A percentile compares a stretch with the other conserved stretches of the same genome.
phyloP scores from a whole-genome alignment of 2,113 vertebrate species.

The Coryphaenoides rupestris region DNA sequence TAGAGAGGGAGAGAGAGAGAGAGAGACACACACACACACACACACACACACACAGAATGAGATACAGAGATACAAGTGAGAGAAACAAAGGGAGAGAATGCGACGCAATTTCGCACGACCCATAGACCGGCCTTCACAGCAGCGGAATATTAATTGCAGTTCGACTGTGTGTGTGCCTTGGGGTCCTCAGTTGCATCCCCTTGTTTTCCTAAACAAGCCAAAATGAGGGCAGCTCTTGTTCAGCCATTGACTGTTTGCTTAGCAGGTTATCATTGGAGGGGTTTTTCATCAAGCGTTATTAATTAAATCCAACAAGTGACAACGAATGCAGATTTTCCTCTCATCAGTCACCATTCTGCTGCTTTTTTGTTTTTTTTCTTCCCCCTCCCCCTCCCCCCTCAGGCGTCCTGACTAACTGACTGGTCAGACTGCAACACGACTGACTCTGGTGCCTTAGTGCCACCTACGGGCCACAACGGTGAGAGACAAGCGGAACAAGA shows the following conservation, averaged over 20 bases:
- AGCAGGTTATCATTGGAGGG: constrained; percentile 43
- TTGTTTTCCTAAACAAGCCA: constrained; percentile 42
- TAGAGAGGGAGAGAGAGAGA: too few relatives aligned
- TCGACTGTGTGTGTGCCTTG: constrained; percentile 41
- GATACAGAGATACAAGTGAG: constrained; percentile 6
- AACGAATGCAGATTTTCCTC: constrained; percentile 27
- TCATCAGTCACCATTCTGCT: too few relatives aligned
- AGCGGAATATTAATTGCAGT: constrained; percentile 59
- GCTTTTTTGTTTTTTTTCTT: neutral
- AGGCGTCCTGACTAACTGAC: constrained; percentile 29
- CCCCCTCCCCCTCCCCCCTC: constrained; percentile 21
- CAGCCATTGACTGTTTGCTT: constrained; percentile 54
- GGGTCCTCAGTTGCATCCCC: constrained; percentile 35
- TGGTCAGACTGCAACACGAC: neutral
- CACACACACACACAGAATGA: too few relatives aligned
- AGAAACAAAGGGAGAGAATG: constrained; percentile 6
- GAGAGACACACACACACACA: too few relatives aligned
- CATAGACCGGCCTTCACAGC: constrained; percentile 23
- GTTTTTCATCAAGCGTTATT: constrained; percentile 48
- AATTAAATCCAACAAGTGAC: constrained; percentile 49
- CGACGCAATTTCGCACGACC: neutral
- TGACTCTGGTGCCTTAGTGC: constrained; percentile 62
- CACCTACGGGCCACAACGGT: constrained; percentile 54
- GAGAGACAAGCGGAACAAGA: neutral
- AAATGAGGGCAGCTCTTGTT: constrained; percentile 38